phyloP scores from a whole-genome alignment of 2,113 vertebrate genomes.

The Halichoeres trimaculatus region DNA sequence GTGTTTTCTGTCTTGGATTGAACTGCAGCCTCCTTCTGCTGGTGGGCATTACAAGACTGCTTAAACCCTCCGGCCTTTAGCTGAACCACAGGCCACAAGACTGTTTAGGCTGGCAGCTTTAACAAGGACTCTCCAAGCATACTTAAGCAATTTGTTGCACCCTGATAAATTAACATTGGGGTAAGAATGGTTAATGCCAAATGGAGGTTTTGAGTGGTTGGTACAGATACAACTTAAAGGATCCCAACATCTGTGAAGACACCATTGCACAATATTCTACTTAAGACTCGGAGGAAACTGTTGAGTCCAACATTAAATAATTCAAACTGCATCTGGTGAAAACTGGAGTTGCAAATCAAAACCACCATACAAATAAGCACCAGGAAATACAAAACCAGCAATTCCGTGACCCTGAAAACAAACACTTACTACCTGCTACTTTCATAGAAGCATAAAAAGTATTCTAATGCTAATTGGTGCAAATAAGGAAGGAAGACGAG shows the following conservation, averaged over 20 bases:
- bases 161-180: slow-evolving; percentile 45
- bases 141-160: slow-evolving; percentile 36
- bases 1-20: slow-evolving; percentile 54
- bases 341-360: not conserved
- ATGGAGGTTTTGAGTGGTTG: slow-evolving; percentile 25
- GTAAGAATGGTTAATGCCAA: slow-evolving; percentile 19
- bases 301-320: too few relatives aligned
- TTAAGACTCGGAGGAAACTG: too few relatives aligned
- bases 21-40: slow-evolving; percentile 51
- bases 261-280: too few relatives aligned
- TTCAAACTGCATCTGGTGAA: not conserved
- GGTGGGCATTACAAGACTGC: slow-evolving; percentile 42
- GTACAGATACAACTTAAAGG: not conserved
- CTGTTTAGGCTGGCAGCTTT: slow-evolving; percentile 47
- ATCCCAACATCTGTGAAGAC: not conserved
- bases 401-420: too few relatives aligned
- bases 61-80: slow-evolving; percentile 42
- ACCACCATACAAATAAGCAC: not conserved
- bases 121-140: slow-evolving; percentile 1
- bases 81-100: slow-evolving; percentile 46
- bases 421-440: too few relatives aligned
- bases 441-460: too few relatives aligned
- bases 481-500: slow-evolving; percentile 26
- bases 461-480: not conserved
- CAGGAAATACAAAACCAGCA: not conserved